Percentiles rank a stretch among this genome's conserved stretches.
Evolutionary conservation across 2,113 vertebrate genomes (phyloP).

Genomic region (Oenanthe melanoleuca): DNA sequence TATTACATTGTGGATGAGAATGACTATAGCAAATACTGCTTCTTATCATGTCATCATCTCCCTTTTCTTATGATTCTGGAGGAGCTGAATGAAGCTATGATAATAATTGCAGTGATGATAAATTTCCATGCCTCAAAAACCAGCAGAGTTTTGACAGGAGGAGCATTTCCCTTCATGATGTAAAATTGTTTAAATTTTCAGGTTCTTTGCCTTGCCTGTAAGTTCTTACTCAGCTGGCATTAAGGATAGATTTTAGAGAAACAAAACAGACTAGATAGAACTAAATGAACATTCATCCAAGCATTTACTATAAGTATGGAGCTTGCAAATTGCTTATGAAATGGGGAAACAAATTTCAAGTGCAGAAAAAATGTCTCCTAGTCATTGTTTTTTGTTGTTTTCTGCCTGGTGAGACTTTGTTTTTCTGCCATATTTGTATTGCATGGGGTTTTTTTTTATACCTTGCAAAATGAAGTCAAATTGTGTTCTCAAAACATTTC

Average conservation of each 20-base stretch:
- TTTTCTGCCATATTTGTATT: not conserved
- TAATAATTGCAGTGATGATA: constrained; percentile 15
- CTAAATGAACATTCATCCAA: not conserved
- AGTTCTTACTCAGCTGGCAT: not conserved
- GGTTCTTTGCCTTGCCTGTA: not conserved
- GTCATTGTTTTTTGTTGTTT: not conserved
- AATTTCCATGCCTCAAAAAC: not conserved
- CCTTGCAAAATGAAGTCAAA: not conserved
- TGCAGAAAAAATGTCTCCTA: not conserved
- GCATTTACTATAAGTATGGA: not conserved
- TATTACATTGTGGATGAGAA: constrained; percentile 1
- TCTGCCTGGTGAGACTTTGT: not conserved
- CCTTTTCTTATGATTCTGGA: constrained; percentile 37
- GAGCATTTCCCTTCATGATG: not conserved
- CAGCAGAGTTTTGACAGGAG: not conserved
- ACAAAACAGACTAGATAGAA: not conserved
- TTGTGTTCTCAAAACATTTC: constrained; percentile 1
- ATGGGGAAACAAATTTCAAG: not conserved
- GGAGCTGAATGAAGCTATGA: not conserved
- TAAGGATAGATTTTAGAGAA: not conserved
- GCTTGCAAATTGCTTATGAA: not conserved
- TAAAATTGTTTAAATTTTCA: not conserved
- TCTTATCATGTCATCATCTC: constrained; percentile 5
- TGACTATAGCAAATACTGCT: not conserved
- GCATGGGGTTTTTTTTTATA: not conserved